Percentiles rank a stretch among this genome's conserved stretches.
These are phyloP conservation scores for Sardinella longiceps DNA, from an alignment of 2,797 vertebrate species.

Conservation along the genomic window DNA sequence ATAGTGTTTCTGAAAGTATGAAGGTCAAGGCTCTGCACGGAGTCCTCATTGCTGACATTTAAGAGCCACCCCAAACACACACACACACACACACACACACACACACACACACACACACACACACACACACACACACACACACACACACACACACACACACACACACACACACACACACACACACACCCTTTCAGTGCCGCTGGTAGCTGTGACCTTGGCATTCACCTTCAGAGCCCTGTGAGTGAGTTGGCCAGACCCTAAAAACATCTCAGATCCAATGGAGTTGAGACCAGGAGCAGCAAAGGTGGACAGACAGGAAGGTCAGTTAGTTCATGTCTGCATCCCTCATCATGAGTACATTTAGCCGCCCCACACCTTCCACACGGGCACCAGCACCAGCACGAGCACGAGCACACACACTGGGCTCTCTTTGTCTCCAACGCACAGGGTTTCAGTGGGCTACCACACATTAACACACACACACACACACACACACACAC, in stretches of 20 bases:
- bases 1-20: constrained; percentile 9
- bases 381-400: neutral
- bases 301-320: neutral
- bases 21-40: neutral
- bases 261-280: neutral
- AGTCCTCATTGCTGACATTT: neutral
- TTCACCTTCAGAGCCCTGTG: neutral
- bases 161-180: constrained; percentile 2
- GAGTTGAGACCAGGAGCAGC: neutral
- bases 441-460: neutral
- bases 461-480: constrained; percentile 1
- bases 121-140: neutral
- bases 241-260: neutral
- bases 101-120: neutral
- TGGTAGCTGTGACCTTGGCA: constrained; percentile 10
- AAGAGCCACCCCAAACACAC: neutral
- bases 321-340: constrained; percentile 9
- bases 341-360: constrained; percentile 12
- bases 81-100: constrained; percentile 2
- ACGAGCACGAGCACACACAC: neutral
- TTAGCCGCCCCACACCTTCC: neutral
- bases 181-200: neutral
- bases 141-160: neutral
- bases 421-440: neutral
- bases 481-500: neutral